Base-by-base conservation (phyloP, 2,113 vertebrate genomes). In the Toxostoma redivivum region DNA sequence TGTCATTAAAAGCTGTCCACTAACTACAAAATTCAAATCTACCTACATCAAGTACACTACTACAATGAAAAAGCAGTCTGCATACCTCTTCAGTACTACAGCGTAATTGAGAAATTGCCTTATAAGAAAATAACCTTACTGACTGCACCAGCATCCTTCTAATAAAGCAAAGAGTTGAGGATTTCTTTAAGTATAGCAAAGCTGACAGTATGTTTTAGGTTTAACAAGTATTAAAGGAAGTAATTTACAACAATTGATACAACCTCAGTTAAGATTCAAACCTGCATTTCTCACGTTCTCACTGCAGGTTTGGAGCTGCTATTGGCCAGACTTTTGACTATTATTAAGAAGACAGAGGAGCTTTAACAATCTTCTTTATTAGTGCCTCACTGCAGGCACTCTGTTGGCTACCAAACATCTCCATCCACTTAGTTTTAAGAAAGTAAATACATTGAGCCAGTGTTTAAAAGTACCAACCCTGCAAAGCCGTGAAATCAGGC, bases 401-500 rank as follows among this genome's bases (percentile, higher is more conserved):
- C 91, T 95, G 65, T 73, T 93, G 87, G 88, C 96, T 97, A 97
- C 94, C 93, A 96, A 97, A 92, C 92, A 97, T 87, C 81, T 96
- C 92, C 92, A 97, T 93, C 92, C 95, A 74, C 90, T 97, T 95
- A 94, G 86, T 97, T 97, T 97, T 81, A 78, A 64, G 92, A 94
- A 95, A 95, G 81, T 94, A 96, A 95, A 94, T 94, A 96, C 94
- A 91, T 93, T 92, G 95, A 97, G 89, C 97, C 94, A 90, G 86
- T 90, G 82, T 93, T 97, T 80, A 96, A 76, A 69, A 96, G 73
- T 72, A 97, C 89, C 97, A 89, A 88, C 92, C 94, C 94, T 97
- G 67, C 77, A 97, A 88, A 96, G 80, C 97, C 97, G 95, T 80
- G 97, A 96, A 96, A 94, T 95, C 95, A 97, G 97, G 70, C 89